Percentiles rank a stretch among this genome's conserved stretches.
These are phyloP conservation scores for Cyphomyrmex costatus DNA, from an alignment of 1,140 invertebrate species.

Conservation along the genomic window DNA sequence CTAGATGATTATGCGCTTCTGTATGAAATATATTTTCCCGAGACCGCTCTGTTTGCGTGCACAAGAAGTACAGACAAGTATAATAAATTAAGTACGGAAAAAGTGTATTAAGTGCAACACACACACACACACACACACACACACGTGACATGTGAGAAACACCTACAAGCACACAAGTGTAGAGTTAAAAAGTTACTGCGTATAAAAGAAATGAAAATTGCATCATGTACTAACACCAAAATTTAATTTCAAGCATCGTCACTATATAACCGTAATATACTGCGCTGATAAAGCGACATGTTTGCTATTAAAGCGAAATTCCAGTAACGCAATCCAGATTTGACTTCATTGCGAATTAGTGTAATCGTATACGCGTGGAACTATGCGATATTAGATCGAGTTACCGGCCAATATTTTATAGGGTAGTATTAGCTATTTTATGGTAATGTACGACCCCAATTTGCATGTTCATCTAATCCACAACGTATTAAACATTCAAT, in stretches of 20 bases:
- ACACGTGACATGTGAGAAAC: background rate
- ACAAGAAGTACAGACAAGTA: background rate
- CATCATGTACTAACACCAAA: background rate
- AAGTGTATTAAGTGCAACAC: conserved; percentile 4
- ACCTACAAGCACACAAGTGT: background rate
- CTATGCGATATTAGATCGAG: conserved; percentile 50
- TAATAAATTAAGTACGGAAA: background rate
- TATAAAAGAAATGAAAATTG: conserved; percentile 18
- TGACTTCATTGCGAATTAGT: conserved; percentile 59
- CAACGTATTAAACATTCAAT: conserved; percentile 59
- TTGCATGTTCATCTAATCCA: conserved; percentile 59
- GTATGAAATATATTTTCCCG: conserved; percentile 34
- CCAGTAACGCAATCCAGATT: conserved; percentile 33
- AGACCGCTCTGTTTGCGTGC: conserved; percentile 16
- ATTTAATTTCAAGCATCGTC: conserved; percentile 15
- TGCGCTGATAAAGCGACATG: background rate
- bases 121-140: background rate
- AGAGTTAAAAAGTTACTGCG: background rate
- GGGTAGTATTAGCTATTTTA: conserved; percentile 55
- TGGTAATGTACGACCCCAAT: conserved; percentile 48
- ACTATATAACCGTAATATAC: background rate
- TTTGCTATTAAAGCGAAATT: conserved; percentile 51
- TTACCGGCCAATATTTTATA: conserved; percentile 41
- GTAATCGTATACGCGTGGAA: conserved; percentile 42
- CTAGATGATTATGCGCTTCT: conserved; percentile 24